Percentiles rank a stretch among this genome's conserved stretches.
These are phyloP conservation scores for Agrypnia vestita DNA, from an alignment of 1,140 invertebrate genomes.

Conservation along the genomic window DNA sequence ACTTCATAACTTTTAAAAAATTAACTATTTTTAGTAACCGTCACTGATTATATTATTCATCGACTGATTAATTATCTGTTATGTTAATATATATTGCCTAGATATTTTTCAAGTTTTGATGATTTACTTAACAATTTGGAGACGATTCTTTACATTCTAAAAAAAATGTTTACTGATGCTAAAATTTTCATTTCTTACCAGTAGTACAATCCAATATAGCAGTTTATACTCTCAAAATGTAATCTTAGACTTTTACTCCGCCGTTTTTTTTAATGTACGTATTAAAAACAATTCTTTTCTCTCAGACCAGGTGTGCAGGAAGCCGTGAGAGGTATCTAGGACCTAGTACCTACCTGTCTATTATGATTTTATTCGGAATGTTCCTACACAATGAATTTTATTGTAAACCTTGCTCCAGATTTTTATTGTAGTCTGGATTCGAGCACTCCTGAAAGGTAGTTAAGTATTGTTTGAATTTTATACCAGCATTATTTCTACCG, in stretches of 20 bases:
- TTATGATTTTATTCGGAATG: neutral
- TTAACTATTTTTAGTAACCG: too few relatives aligned
- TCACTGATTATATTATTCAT: too few relatives aligned
- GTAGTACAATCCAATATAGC: too few relatives aligned
- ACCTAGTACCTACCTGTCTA: neutral
- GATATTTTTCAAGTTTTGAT: too few relatives aligned
- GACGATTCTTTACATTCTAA: too few relatives aligned
- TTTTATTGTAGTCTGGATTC: neutral
- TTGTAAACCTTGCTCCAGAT: neutral
- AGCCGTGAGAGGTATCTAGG: neutral
- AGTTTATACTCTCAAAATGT: too few relatives aligned
- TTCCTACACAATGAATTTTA: slow-evolving; percentile 8
- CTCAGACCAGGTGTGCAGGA: slow-evolving; percentile 1
- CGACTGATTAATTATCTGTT: too few relatives aligned
- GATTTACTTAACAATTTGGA: too few relatives aligned
- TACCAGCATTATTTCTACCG: neutral
- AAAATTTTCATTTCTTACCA: too few relatives aligned
- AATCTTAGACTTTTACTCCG: neutral
- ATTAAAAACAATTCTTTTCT: slow-evolving; percentile 1
- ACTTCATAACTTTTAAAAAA: too few relatives aligned
- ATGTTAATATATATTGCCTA: too few relatives aligned
- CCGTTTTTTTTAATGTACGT: neutral
- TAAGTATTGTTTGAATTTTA: neutral
- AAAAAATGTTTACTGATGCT: too few relatives aligned
- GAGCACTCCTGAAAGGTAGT: neutral